Conservation (phyloP, 2,113 vertebrate genomes). For the Channa argus region DNA sequence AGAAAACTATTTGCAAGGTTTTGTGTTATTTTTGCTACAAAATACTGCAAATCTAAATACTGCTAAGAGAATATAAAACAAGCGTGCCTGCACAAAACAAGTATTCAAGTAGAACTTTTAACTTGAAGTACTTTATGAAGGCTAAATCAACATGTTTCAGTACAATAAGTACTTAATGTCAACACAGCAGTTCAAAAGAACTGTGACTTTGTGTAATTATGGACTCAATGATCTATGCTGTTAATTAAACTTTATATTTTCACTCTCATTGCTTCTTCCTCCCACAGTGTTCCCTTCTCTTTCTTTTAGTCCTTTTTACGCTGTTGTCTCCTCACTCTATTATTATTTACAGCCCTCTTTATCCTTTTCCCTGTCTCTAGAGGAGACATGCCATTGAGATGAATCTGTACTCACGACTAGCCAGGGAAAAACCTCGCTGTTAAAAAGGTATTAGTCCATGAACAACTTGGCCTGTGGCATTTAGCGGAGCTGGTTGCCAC, state of each 20-base stretch:
- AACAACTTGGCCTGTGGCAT: too few relatives aligned
- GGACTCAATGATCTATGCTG: slow-evolving; percentile 49
- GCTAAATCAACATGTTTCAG: slow-evolving; percentile 15
- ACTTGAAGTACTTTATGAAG: slow-evolving; percentile 1
- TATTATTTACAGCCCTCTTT: slow-evolving; percentile 10
- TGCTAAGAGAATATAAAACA: neutral
- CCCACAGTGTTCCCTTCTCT: neutral
- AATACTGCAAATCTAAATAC: neutral
- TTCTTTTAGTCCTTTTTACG: neutral
- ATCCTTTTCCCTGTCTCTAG: neutral
- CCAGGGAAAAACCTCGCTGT: neutral
- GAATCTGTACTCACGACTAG: slow-evolving; percentile 27
- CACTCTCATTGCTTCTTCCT: neutral
- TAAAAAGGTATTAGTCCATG: slow-evolving; percentile 5
- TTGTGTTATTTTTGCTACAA: neutral
- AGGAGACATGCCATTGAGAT: slow-evolving; percentile 31
- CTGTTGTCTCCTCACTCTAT: neutral
- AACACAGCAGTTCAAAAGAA: slow-evolving; percentile 15
- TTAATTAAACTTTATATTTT: slow-evolving; percentile 46
- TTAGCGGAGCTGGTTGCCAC: neutral
- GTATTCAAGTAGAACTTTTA: neutral
- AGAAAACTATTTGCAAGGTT: neutral
- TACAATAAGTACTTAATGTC: slow-evolving; percentile 38
- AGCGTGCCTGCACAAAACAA: neutral
- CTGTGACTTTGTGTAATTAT: slow-evolving; percentile 34